Evolutionary conservation across 2,888 invertebrate genomes (phyloP).

Genomic region (Abrostola triplasia): DNA sequence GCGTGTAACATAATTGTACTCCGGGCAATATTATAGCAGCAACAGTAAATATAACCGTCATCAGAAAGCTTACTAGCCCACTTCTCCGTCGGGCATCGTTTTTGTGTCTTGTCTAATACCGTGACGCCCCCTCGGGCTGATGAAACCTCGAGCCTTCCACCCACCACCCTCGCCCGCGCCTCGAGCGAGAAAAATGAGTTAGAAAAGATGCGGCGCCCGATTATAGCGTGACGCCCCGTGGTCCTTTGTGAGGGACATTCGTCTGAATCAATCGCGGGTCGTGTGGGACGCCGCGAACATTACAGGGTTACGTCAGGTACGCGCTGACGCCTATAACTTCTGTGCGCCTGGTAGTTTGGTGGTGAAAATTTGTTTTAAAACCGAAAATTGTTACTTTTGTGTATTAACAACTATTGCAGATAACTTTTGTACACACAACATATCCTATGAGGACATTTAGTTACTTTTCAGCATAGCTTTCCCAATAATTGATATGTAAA

Average conservation of each 20-base stretch:
- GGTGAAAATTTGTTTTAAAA: not conserved
- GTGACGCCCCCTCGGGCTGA: slow-evolving; percentile 84
- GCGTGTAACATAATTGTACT: slow-evolving; percentile 49
- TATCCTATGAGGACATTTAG: no score
- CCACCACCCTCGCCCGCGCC: slow-evolving; percentile 65
- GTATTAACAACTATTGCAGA: no score
- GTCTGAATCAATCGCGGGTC: slow-evolving; percentile 84
- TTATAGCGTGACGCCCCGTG: slow-evolving; percentile 82
- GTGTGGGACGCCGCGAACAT: slow-evolving; percentile 66
- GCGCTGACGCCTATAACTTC: slow-evolving; percentile 62
- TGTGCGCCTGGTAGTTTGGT: slow-evolving; percentile 60
- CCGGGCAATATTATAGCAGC: slow-evolving; percentile 52
- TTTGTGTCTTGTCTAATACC: slow-evolving; percentile 88
- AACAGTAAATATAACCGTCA: slow-evolving; percentile 74
- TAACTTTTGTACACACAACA: no score
- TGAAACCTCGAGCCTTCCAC: slow-evolving; percentile 69
- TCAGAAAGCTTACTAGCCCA: slow-evolving; percentile 81
- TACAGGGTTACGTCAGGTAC: slow-evolving; percentile 70
- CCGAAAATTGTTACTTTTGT: no score
- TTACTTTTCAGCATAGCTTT: no score
- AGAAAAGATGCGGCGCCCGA: slow-evolving; percentile 88
- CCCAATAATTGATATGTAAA: no score
- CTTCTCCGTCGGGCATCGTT: slow-evolving; percentile 83
- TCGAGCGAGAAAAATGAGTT: slow-evolving; percentile 88
- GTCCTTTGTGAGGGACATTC: slow-evolving; percentile 83